Conservation (phyloP, 1,140 invertebrate species). For the Papilio xuthus region DNA sequence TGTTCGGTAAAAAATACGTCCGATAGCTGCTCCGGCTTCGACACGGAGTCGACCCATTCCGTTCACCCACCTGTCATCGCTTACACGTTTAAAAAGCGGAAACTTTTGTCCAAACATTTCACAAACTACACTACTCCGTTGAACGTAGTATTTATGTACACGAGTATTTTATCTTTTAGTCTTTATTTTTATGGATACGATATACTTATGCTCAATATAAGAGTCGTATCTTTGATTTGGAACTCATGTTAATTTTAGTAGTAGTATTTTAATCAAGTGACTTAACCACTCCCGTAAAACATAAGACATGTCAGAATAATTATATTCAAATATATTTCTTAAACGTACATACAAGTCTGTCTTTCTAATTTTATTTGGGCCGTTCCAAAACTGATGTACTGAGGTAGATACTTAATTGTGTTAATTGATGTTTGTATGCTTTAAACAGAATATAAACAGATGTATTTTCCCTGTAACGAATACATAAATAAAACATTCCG, state of each 20-base stretch:
- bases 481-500: slow-evolving; percentile 39
- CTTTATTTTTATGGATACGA: not conserved
- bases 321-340: not conserved
- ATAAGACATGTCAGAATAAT: not conserved
- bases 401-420: slow-evolving; percentile 30
- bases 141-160: slow-evolving; percentile 29
- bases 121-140: slow-evolving; percentile 26
- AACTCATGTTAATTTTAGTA: not conserved
- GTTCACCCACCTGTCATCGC: slow-evolving; percentile 38
- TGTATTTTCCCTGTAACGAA: slow-evolving; percentile 37
- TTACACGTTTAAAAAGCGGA: slow-evolving; percentile 35
- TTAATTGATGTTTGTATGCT: slow-evolving; percentile 37
- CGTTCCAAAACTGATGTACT: slow-evolving; percentile 18
- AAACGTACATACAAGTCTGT: not conserved
- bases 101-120: slow-evolving; percentile 39
- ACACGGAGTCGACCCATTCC: slow-evolving; percentile 25
- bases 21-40: slow-evolving; percentile 26
- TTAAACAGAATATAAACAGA: slow-evolving; percentile 38
- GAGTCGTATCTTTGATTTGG: too few species aligned
- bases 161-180: not conserved
- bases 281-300: not conserved
- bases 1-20: slow-evolving; percentile 38
- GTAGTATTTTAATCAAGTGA: not conserved
- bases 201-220: not conserved
- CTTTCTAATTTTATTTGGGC: slow-evolving; percentile 22